Evolutionary conservation across 2,888 invertebrate genomes (phyloP).

Genomic region (Antheraea yamamai): DNA sequence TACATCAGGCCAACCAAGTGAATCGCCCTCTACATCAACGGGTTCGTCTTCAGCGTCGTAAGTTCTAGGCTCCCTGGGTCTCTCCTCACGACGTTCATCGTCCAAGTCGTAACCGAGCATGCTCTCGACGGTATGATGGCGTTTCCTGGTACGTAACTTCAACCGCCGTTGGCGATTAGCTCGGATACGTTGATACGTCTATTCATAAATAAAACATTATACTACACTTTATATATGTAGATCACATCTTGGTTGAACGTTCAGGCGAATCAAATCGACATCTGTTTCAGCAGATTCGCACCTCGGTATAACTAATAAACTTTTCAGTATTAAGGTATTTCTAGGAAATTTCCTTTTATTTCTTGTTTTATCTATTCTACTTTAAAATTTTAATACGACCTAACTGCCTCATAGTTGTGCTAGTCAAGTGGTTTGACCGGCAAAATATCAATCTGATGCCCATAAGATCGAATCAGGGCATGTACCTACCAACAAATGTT

Average conservation of each 20-base stretch:
- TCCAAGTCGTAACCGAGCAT: slow-evolving; percentile 79
- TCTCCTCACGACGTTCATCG: slow-evolving; percentile 71
- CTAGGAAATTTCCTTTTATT: no score
- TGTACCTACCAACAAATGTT: no score
- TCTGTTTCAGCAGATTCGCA: no score
- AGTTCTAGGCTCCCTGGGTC: slow-evolving; percentile 61
- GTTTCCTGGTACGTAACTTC: slow-evolving; percentile 77
- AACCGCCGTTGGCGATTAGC: slow-evolving; percentile 77
- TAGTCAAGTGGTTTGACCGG: no score
- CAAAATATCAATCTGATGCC: no score
- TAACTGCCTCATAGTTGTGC: no score
- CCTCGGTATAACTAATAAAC: no score
- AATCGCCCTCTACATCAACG: slow-evolving; percentile 78
- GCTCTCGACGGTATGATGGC: slow-evolving; percentile 80
- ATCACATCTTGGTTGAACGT: neutral
- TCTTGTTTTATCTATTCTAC: no score
- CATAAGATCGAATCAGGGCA: no score
- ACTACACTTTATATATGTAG: neutral
- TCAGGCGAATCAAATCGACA: neutral
- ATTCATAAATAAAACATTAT: slow-evolving; percentile 14
- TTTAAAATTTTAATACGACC: no score
- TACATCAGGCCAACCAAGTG: slow-evolving; percentile 76
- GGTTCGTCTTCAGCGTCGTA: slow-evolving; percentile 78
- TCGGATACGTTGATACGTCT: slow-evolving; percentile 79
- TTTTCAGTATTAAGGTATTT: no score